Conservation (phyloP, 92 coral and sea anemone species). For the Phenganax stokvisi region DNA sequence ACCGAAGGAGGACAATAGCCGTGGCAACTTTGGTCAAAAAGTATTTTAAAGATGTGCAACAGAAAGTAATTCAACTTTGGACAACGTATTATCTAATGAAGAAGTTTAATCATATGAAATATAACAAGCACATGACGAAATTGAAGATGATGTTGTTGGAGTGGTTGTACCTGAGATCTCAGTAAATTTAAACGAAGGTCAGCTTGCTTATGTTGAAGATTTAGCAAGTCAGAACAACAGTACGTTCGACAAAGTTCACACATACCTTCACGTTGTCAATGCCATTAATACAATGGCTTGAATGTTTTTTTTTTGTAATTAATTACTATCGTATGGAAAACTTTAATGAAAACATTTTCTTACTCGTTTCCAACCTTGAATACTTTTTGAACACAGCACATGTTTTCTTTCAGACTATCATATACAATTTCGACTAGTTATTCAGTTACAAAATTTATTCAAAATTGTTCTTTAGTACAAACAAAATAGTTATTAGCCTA, state of each 20-base stretch:
- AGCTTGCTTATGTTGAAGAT: slow-evolving; percentile 39
- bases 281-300: slow-evolving; percentile 42
- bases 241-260: slow-evolving; percentile 36
- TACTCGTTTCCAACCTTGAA: background rate
- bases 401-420: too few relatives aligned
- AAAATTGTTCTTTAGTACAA: too few relatives aligned
- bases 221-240: background rate
- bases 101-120: slow-evolving; percentile 42
- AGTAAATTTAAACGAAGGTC: slow-evolving; percentile 32
- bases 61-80: slow-evolving; percentile 44
- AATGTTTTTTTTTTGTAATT: background rate
- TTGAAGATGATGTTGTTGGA: slow-evolving; percentile 31
- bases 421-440: too few relatives aligned
- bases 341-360: background rate
- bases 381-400: too few relatives aligned
- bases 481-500: too few relatives aligned
- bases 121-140: slow-evolving; percentile 14
- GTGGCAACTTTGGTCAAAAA: background rate
- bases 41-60: slow-evolving; percentile 40
- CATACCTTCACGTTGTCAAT: slow-evolving; percentile 44
- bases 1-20: slow-evolving; percentile 34
- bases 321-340: background rate
- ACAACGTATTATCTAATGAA: slow-evolving; percentile 43
- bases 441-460: too few relatives aligned
- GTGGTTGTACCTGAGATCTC: slow-evolving; percentile 44